A percentile compares a stretch with the other conserved stretches of the same genome.
Evolutionary conservation across 2,113 vertebrate genomes (phyloP).

Genomic region (Riparia riparia): DNA sequence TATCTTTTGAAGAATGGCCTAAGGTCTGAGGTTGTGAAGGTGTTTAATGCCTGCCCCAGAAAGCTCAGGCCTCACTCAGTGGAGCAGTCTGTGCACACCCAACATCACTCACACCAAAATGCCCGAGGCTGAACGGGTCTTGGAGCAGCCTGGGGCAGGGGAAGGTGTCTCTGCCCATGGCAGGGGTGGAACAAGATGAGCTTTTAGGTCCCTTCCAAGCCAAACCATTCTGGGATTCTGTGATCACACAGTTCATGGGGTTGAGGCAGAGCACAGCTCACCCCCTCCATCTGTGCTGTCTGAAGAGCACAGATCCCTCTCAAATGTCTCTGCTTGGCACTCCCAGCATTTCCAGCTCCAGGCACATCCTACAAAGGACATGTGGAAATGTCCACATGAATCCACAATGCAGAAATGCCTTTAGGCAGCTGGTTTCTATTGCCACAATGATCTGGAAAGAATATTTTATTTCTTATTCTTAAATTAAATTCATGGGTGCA

Average conservation of each 20-base stretch:
- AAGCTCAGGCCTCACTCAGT: background rate
- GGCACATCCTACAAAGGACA: background rate
- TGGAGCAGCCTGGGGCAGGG: background rate
- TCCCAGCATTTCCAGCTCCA: background rate
- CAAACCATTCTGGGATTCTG: background rate
- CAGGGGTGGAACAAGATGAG: rapidly evolving
- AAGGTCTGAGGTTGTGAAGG: background rate
- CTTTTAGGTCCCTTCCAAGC: background rate
- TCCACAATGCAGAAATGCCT: rapidly evolving
- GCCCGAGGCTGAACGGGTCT: rapidly evolving
- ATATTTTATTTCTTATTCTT: background rate
- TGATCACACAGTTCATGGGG: rapidly evolving
- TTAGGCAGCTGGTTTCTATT: background rate
- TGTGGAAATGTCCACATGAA: background rate
- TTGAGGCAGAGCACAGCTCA: background rate
- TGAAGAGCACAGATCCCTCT: background rate
- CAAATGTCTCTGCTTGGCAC: rapidly evolving
- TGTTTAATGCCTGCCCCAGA: background rate
- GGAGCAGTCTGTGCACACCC: background rate
- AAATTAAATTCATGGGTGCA: background rate
- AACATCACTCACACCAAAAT: background rate
- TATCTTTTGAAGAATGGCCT: background rate
- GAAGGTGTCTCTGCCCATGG: background rate
- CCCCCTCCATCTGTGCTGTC: background rate
- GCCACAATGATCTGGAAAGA: background rate